Conservation (phyloP, 2,888 invertebrate species). For the Hyposoter dolosus region DNA sequence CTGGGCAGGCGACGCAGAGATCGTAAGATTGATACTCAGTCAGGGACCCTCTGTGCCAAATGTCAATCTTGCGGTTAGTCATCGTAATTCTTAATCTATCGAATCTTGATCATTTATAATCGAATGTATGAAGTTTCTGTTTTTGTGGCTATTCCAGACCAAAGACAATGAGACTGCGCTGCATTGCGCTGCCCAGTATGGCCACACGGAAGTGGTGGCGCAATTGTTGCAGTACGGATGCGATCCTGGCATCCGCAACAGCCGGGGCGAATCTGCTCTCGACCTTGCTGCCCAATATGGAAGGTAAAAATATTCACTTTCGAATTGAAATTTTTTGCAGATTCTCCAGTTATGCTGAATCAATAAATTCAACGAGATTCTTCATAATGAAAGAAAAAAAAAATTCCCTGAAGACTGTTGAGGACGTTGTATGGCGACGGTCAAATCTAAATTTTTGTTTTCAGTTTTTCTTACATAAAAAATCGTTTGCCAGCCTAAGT, state of each 20-base stretch:
- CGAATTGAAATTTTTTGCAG: not conserved
- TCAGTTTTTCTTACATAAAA: too few species aligned
- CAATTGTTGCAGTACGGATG: constrained; percentile 94
- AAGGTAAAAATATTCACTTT: constrained; percentile 86
- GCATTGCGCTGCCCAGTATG: constrained; percentile 97
- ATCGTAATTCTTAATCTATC: constrained; percentile 2
- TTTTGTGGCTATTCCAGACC: constrained; percentile 87
- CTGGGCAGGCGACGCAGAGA: constrained; percentile 96
- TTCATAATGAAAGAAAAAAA: not conserved
- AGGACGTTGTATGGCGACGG: too few species aligned
- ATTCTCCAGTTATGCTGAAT: not conserved
- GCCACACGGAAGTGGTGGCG: constrained; percentile 93
- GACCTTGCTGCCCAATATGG: constrained; percentile 98
- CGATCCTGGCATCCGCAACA: constrained; percentile 95
- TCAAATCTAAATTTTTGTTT: too few species aligned
- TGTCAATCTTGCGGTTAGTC: constrained; percentile 92
- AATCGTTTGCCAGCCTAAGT: too few species aligned
- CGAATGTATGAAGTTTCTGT: constrained; percentile 18
- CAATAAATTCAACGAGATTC: not conserved
- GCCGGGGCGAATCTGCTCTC: constrained; percentile 95
- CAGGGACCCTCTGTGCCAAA: constrained; percentile 93
- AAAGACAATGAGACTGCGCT: constrained; percentile 96
- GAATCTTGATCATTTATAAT: not conserved
- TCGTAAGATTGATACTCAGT: constrained; percentile 93
- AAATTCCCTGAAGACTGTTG: not conserved